Conservation (phyloP, 2,888 invertebrate genomes). For the Antheraea assamensis region DNA sequence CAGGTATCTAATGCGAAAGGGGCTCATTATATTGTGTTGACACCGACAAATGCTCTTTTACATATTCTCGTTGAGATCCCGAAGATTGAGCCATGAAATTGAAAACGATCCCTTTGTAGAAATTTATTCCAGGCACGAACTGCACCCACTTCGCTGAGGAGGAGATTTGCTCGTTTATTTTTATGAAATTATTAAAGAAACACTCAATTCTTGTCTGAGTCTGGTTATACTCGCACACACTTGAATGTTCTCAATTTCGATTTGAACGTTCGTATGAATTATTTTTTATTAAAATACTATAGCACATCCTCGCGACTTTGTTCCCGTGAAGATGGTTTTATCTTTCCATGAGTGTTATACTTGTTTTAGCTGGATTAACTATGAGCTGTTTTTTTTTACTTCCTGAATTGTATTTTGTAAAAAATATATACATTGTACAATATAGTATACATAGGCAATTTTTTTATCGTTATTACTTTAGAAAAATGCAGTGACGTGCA, state of each 20-base stretch:
- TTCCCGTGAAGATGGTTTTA: too few relatives aligned
- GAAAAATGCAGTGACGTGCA: too few relatives aligned
- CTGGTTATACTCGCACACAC: conserved; percentile 8
- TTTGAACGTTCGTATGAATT: not conserved
- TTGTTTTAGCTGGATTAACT: too few relatives aligned
- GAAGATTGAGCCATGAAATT: conserved; percentile 82
- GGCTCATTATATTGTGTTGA: conserved; percentile 80
- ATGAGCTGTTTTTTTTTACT: too few relatives aligned
- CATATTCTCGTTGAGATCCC: conserved; percentile 79
- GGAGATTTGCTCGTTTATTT: conserved; percentile 81
- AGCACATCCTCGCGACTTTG: too few relatives aligned
- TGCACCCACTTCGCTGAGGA: conserved; percentile 73
- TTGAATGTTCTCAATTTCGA: conserved; percentile 6
- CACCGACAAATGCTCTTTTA: conserved; percentile 81
- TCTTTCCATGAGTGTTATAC: too few relatives aligned
- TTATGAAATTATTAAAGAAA: conserved; percentile 79
- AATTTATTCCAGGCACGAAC: conserved; percentile 81
- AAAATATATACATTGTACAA: too few relatives aligned
- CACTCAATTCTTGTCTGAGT: conserved; percentile 63
- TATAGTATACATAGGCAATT: too few relatives aligned
- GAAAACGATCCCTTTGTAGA: conserved; percentile 81
- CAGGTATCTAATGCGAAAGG: conserved; percentile 71
- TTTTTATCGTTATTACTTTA: too few relatives aligned
- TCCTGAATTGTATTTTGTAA: too few relatives aligned
- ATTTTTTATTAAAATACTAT: not conserved